Evolutionary conservation across 2,113 vertebrate species (phyloP).

Genomic region (Pelusios castaneus): DNA sequence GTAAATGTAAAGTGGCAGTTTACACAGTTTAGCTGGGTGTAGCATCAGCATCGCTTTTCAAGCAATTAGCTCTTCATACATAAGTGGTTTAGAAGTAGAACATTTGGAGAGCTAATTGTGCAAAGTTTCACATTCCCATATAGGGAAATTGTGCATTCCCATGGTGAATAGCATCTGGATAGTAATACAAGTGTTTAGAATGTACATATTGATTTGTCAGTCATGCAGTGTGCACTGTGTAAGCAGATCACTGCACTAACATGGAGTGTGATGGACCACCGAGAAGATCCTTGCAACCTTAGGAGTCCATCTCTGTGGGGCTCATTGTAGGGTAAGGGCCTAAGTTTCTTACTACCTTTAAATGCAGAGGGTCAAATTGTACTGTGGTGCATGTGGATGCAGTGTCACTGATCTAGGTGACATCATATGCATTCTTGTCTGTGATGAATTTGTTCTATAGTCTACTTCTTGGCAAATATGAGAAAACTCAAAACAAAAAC

Average conservation of each 20-base stretch:
- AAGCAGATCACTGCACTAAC: neutral
- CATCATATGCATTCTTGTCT: neutral
- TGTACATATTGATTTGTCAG: rapidly evolving
- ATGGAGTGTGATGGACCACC: neutral
- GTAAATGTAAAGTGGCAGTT: neutral
- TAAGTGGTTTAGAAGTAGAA: neutral
- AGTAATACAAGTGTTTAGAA: neutral
- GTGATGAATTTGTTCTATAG: neutral
- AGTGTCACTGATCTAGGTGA: neutral
- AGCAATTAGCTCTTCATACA: neutral
- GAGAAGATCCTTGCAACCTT: neutral
- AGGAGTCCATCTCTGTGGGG: rapidly evolving
- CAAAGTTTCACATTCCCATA: rapidly evolving
- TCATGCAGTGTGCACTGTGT: neutral
- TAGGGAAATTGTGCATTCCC: neutral
- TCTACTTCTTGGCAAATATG: neutral
- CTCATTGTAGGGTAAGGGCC: rapidly evolving
- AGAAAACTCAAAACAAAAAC: neutral
- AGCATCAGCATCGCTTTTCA: rapidly evolving
- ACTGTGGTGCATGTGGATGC: neutral
- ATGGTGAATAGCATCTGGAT: neutral
- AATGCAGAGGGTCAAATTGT: neutral
- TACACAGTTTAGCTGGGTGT: rapidly evolving
- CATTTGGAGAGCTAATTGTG: neutral
- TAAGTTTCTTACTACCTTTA: neutral